These are phyloP conservation scores for Conus ventricosus DNA, from an alignment of 1,140 invertebrate genomes.

Conservation along the genomic window DNA sequence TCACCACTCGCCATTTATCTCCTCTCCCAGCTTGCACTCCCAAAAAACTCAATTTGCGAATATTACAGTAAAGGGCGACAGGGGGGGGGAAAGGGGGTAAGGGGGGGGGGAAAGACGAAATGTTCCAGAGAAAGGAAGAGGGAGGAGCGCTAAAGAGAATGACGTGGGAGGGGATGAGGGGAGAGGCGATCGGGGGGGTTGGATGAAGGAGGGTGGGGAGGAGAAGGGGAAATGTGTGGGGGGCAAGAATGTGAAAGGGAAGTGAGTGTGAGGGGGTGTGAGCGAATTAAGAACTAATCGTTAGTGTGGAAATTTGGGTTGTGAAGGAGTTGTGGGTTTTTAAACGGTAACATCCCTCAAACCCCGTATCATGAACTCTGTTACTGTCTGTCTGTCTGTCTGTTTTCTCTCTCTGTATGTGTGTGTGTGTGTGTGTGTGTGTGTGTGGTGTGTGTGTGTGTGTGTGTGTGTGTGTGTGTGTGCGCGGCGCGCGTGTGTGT, in stretches of 20 bases:
- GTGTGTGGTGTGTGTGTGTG: too few species aligned
- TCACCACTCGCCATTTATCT: background rate
- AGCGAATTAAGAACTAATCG: constrained; percentile 11
- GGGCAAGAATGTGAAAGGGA: background rate
- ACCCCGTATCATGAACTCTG: background rate
- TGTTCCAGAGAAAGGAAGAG: background rate
- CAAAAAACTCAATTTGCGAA: constrained; percentile 9
- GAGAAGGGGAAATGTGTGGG: background rate
- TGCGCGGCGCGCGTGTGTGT: too few species aligned
- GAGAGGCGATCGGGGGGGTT: background rate
- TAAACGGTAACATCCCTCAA: constrained; percentile 3
- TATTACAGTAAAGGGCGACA: background rate
- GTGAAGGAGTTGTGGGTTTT: background rate
- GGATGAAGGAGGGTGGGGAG: background rate
- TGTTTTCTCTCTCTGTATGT: background rate
- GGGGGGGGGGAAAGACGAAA: background rate
- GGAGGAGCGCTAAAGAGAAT: background rate
- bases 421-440: too few species aligned
- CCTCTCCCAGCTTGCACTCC: background rate
- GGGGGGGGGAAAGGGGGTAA: background rate
- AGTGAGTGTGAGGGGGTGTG: background rate
- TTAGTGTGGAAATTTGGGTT: background rate
- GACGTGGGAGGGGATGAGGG: background rate
- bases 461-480: too few species aligned
- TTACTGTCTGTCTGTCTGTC: background rate